Evolutionary conservation across 2,888 invertebrate species (phyloP).

Genomic region (Archips crataeganus): DNA sequence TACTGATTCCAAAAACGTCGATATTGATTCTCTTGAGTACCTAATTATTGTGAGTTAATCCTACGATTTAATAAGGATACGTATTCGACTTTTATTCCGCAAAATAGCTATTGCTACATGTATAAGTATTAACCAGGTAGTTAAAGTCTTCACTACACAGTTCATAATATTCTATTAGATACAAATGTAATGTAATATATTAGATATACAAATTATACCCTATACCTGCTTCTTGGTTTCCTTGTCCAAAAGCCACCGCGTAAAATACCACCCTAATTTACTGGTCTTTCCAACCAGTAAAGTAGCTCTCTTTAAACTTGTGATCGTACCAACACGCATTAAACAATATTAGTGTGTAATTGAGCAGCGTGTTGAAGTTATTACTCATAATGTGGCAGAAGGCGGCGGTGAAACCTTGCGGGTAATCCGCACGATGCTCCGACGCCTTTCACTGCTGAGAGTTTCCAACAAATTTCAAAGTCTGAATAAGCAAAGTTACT

Average conservation of each 20-base stretch:
- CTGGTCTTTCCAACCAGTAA: background rate
- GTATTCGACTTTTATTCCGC: no score
- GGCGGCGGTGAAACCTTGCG: slow-evolving; percentile 21
- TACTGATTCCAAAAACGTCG: no score
- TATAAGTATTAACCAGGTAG: background rate
- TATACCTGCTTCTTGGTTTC: no score
- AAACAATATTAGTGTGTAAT: slow-evolving; percentile 34
- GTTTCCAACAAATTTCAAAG: slow-evolving; percentile 37
- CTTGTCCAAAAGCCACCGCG: no score
- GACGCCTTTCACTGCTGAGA: slow-evolving; percentile 27
- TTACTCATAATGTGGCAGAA: slow-evolving; percentile 32
- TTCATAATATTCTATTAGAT: no score
- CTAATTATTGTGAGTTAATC: no score
- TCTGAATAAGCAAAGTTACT: slow-evolving; percentile 38
- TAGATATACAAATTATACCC: no score
- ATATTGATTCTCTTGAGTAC: no score
- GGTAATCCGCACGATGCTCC: slow-evolving; percentile 33
- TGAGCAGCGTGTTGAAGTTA: slow-evolving; percentile 35
- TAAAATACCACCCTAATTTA: no score
- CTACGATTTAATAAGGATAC: no score
- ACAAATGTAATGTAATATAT: no score
- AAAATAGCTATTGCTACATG: no score
- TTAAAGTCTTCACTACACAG: background rate
- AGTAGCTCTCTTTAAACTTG: background rate
- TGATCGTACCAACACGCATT: slow-evolving; percentile 1